A percentile compares a stretch with the other conserved stretches of the same genome.
Conservation (phyloP, 1,140 invertebrate genomes). For the Epicauta chinensis region DNA sequence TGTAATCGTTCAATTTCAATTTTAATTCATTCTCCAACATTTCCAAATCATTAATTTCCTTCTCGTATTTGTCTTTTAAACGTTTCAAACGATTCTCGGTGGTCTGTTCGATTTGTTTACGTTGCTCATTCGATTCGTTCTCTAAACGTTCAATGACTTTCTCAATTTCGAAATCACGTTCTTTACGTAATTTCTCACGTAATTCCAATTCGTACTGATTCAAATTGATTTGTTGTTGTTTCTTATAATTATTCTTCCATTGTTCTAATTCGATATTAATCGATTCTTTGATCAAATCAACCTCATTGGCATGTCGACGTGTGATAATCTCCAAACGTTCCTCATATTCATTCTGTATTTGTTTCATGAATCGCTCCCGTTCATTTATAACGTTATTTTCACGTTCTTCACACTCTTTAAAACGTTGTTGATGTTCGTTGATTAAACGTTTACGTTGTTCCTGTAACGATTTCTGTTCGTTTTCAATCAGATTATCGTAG, state of each 20-base stretch:
- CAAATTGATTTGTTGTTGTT: slow-evolving; percentile 48
- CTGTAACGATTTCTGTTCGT: slow-evolving; percentile 48
- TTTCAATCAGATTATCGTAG: slow-evolving; percentile 50
- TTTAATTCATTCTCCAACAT: slow-evolving; percentile 51
- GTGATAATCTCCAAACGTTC: slow-evolving; percentile 40
- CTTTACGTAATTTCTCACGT: slow-evolving; percentile 51
- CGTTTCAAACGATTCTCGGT: slow-evolving; percentile 56
- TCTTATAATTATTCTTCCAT: slow-evolving; percentile 51
- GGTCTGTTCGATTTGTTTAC: slow-evolving; percentile 47
- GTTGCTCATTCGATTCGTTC: slow-evolving; percentile 48
- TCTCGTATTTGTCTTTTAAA: slow-evolving; percentile 66
- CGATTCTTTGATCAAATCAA: slow-evolving; percentile 50
- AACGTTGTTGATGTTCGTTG: slow-evolving; percentile 43
- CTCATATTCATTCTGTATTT: slow-evolving; percentile 44
- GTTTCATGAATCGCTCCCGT: slow-evolving; percentile 43
- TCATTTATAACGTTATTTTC: slow-evolving; percentile 38
- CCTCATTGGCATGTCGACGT: slow-evolving; percentile 46
- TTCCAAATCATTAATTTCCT: slow-evolving; percentile 59
- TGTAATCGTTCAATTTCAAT: slow-evolving; percentile 50
- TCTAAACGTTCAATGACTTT: slow-evolving; percentile 57
- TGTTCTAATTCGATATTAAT: slow-evolving; percentile 50
- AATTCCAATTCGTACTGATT: slow-evolving; percentile 53
- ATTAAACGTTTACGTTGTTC: slow-evolving; percentile 47
- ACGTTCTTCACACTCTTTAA: slow-evolving; percentile 46
- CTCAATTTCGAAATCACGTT: slow-evolving; percentile 62